A percentile compares a stretch with the other conserved stretches of the same genome.
phyloP scores from a whole-genome alignment of 1,140 invertebrate genomes.

The Lasioglossum baleicum region DNA sequence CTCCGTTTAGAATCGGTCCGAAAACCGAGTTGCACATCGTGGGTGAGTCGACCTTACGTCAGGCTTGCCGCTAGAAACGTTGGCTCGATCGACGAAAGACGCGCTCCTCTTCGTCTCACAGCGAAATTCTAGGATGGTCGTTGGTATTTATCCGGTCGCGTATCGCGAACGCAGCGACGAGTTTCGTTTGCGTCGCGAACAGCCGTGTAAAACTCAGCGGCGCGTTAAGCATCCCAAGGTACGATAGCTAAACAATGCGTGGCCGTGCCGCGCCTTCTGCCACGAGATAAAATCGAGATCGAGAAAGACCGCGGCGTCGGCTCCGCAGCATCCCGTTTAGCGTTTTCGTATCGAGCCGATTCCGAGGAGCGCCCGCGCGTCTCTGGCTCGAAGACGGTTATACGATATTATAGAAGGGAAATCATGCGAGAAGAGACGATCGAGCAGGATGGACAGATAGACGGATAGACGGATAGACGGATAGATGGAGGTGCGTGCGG shows the following conservation, averaged over 20 bases:
- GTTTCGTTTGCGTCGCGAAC: not conserved
- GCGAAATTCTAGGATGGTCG: not conserved
- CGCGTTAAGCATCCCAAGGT: slow-evolving; percentile 11
- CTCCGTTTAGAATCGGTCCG: slow-evolving; percentile 65
- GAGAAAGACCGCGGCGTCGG: slow-evolving; percentile 22
- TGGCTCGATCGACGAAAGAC: not conserved
- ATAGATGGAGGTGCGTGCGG: slow-evolving; percentile 66
- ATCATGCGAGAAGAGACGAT: slow-evolving; percentile 70
- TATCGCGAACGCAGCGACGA: not conserved
- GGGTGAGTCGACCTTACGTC: slow-evolving; percentile 52
- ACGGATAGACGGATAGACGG: slow-evolving; percentile 50
- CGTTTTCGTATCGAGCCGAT: slow-evolving; percentile 45
- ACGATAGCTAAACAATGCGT: slow-evolving; percentile 15
- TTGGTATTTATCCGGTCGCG: not conserved
- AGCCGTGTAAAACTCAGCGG: slow-evolving; percentile 16
- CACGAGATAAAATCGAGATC: slow-evolving; percentile 37
- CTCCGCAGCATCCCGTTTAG: slow-evolving; percentile 3
- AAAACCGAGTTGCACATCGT: slow-evolving; percentile 58
- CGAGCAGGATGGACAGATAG: slow-evolving; percentile 54
- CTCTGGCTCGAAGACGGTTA: slow-evolving; percentile 73
- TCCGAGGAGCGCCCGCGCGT: slow-evolving; percentile 43
- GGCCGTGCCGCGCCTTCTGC: slow-evolving; percentile 22
- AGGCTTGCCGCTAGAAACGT: not conserved
- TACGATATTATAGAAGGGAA: slow-evolving; percentile 77
- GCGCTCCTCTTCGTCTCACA: not conserved